These are phyloP conservation scores for Sebastes cheni DNA, from an alignment of 2,797 vertebrate species.

Conservation along the genomic window DNA sequence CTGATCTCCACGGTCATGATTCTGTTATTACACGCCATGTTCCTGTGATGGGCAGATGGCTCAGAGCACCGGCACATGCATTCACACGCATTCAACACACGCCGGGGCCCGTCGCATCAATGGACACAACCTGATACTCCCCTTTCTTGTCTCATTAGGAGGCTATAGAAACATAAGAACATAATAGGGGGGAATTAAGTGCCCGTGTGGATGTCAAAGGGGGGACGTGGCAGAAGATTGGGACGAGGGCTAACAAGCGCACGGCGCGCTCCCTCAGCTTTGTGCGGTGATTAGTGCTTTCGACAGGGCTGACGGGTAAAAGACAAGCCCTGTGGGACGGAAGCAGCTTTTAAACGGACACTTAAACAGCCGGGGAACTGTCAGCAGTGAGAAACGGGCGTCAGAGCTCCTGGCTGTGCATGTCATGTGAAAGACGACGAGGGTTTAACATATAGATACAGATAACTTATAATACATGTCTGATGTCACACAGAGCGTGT, in stretches of 20 bases:
- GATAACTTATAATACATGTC: neutral
- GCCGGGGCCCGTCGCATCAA: conserved; percentile 84
- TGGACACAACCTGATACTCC: conserved; percentile 93
- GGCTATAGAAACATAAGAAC: conserved; percentile 88
- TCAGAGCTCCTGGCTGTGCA: conserved; percentile 25
- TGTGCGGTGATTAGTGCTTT: conserved; percentile 77
- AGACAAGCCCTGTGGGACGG: conserved; percentile 75
- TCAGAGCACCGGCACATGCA: conserved; percentile 89
- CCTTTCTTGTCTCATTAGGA: conserved; percentile 98
- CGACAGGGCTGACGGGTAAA: conserved; percentile 78
- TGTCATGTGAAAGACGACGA: conserved; percentile 30
- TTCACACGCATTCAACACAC: conserved; percentile 87
- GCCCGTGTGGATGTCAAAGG: conserved; percentile 90
- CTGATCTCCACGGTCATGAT: conserved; percentile 91
- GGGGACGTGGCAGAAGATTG: conserved; percentile 66
- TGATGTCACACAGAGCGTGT: neutral
- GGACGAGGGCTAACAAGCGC: conserved; percentile 74
- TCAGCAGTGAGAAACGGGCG: conserved; percentile 43
- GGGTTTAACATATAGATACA: conserved; percentile 53
- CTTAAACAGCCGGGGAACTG: conserved; percentile 74
- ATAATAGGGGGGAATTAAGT: conserved; percentile 99
- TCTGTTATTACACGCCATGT: conserved; percentile 95
- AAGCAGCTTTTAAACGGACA: conserved; percentile 72
- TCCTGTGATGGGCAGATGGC: conserved; percentile 94
- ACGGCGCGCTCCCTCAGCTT: conserved; percentile 64